Evolutionary conservation across 1,140 invertebrate genomes (phyloP), one percentile per base, ranked within the genome.

Genomic region (Diabrotica virgifera): DNA sequence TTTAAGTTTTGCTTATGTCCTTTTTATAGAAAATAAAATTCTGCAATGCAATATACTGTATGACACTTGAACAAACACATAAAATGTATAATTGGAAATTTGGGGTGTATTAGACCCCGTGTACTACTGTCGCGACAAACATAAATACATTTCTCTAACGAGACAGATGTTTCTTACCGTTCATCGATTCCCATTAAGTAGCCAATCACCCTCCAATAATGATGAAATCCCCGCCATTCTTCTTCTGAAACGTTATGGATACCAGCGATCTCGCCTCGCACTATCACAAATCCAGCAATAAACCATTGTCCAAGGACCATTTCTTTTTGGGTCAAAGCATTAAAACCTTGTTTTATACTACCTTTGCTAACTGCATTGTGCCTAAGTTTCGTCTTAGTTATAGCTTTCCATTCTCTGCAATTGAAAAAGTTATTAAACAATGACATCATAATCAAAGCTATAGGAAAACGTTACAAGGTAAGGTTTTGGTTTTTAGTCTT

Each of bases 221-320:
- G 55, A 37, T 36, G 10, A 7, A 57, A 37, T 4, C 55, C 24
- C 12, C 12, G 35, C 5, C 24, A 57, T 40, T 57, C 55, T n/a
- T 57, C 55, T 57, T n/a, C n/a, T 24, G 10, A 36, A 8, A 36
- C 55, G 12, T 9, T 5, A 10, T 46, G 40, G 9, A 57, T 36
- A 10, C 55, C 55, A n/a, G 37, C 36, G 5, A 57, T 36, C 37
- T 57, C 55, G 9, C 14, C 85, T 51, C 86, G 85, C 5, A 91
- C 66, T 0, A 94, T 71, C 0, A 87, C 83, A 57, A 89, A 87
- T 2, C 93, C 94, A 68, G 96, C 87, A 72, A 97, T 96, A 8
- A 90, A 91, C 70, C 92, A 94, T 75, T 92, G 91, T 0, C 94
- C 94, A 0, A 95, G 71, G 0, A 87, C 88, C 85, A 96, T 87